Conservation (phyloP, 92 coral and sea anemone genomes). For the Siderastrea radians region DNA sequence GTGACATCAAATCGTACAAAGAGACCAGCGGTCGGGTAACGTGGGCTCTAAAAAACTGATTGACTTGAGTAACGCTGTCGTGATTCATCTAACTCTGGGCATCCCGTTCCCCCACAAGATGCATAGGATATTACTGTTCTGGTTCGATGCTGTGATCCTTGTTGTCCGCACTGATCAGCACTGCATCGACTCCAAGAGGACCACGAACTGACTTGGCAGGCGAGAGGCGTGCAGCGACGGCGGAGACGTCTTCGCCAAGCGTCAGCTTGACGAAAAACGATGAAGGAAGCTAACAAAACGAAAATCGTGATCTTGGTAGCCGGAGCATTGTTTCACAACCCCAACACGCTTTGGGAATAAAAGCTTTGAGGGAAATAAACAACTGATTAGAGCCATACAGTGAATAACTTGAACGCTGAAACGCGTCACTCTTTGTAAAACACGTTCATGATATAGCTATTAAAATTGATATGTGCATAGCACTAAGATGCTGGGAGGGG, state of each 20-base stretch:
- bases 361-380: too few species aligned
- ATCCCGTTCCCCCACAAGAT: slow-evolving; percentile 8
- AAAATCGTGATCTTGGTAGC: neutral
- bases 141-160: neutral
- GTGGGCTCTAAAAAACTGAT: neutral
- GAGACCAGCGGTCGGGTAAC: too few species aligned
- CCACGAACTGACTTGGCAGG: slow-evolving; percentile 11
- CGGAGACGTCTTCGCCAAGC: slow-evolving; percentile 19
- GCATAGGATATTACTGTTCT: neutral
- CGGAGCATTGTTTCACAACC: too few species aligned
- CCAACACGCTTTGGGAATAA: too few species aligned
- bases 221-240: neutral
- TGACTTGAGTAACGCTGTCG: neutral
- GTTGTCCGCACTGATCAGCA: neutral
- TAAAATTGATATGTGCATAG: too few species aligned
- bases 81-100: slow-evolving; percentile 11
- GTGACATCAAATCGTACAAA: too few species aligned
- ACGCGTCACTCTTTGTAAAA: too few species aligned
- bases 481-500: too few species aligned
- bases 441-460: too few species aligned
- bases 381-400: too few species aligned
- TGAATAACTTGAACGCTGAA: too few species aligned
- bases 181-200: slow-evolving; percentile 12
- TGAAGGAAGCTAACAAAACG: neutral
- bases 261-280: neutral